phyloP scores from a whole-genome alignment of 2,113 vertebrate genomes.

The Tachuris rubrigastra region DNA sequence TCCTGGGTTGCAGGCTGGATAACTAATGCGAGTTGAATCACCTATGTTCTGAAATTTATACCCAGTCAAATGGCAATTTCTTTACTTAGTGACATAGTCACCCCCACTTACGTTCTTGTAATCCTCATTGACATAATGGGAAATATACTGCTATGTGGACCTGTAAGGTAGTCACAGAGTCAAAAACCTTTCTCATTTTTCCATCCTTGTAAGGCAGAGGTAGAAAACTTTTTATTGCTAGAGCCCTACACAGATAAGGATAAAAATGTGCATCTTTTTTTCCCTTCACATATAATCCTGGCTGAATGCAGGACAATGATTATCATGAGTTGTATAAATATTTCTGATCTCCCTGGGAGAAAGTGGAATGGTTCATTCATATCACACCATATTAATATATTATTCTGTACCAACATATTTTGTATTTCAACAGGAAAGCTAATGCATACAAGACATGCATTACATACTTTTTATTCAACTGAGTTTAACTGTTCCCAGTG shows the following conservation, averaged over 20 bases:
- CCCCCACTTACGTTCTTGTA: not conserved
- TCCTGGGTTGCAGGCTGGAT: not conserved
- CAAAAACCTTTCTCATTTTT: not conserved
- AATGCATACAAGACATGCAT: not conserved
- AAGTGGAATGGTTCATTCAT: not conserved
- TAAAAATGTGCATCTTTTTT: not conserved
- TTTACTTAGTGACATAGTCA: not conserved
- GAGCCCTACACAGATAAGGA: not conserved
- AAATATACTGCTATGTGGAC: not conserved
- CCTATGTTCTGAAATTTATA: not conserved
- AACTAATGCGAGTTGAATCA: not conserved
- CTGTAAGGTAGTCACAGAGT: not conserved
- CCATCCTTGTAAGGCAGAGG: not conserved
- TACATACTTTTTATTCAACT: not conserved
- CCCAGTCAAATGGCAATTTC: not conserved
- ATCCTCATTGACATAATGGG: not conserved
- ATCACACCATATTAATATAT: not conserved
- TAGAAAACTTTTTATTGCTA: not conserved
- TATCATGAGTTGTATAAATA: not conserved
- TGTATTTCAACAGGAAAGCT: not conserved
- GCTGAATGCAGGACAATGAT: not conserved
- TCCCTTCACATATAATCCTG: not conserved
- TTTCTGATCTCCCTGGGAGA: not conserved
- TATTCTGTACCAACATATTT: not conserved
- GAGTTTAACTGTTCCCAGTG: not conserved